A percentile compares a stretch with the other conserved stretches of the same genome.
Evolutionary conservation across 2,888 invertebrate species (phyloP).

Genomic region (Phengaris alcon): DNA sequence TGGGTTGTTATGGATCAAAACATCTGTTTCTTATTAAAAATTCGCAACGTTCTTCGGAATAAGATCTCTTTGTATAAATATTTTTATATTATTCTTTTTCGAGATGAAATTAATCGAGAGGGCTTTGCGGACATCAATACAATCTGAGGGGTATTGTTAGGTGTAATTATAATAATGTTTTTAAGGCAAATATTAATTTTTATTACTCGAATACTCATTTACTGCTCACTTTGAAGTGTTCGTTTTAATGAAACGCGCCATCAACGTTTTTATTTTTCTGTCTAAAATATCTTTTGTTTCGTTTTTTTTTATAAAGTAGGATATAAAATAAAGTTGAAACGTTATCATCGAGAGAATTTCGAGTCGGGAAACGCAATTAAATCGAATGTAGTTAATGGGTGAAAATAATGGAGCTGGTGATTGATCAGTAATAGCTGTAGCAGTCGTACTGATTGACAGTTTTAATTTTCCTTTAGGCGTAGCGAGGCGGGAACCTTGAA

Average conservation of each 20-base stretch:
- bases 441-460: slow-evolving; percentile 64
- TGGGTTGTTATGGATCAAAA: slow-evolving; percentile 44
- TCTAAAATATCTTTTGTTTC: slow-evolving; percentile 33
- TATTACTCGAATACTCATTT: slow-evolving; percentile 59
- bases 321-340: slow-evolving; percentile 25
- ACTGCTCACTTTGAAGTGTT: slow-evolving; percentile 56
- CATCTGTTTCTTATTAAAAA: slow-evolving; percentile 56
- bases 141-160: slow-evolving; percentile 69
- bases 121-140: slow-evolving; percentile 71
- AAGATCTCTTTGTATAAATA: slow-evolving; percentile 45
- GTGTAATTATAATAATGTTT: slow-evolving; percentile 70
- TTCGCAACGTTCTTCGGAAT: slow-evolving; percentile 53
- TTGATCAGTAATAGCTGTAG: slow-evolving; percentile 66
- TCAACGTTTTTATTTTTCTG: slow-evolving; percentile 36
- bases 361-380: slow-evolving; percentile 60
- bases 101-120: slow-evolving; percentile 71
- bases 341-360: slow-evolving; percentile 8
- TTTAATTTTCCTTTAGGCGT: slow-evolving; percentile 55
- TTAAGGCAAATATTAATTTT: slow-evolving; percentile 73
- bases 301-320: slow-evolving; percentile 30
- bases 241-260: slow-evolving; percentile 41
- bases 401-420: slow-evolving; percentile 64
- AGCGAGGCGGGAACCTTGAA: slow-evolving; percentile 40
- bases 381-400: slow-evolving; percentile 68
- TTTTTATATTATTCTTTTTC: slow-evolving; percentile 58